phyloP scores from a whole-genome alignment of 2,797 vertebrate genomes.

The Ispidina lecontei region DNA sequence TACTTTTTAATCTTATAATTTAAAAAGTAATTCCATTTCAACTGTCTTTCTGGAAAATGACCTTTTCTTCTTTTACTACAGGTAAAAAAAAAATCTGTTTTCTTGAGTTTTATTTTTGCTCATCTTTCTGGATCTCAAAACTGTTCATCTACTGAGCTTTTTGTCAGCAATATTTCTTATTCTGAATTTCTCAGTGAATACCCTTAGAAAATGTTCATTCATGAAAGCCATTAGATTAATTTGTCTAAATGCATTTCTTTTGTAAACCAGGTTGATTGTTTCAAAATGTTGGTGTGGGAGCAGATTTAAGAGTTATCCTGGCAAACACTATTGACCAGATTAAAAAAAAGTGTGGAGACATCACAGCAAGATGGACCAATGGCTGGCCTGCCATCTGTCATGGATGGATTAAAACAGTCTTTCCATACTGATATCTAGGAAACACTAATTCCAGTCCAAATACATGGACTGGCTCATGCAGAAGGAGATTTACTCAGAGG shows the following conservation, averaged over 20 bases:
- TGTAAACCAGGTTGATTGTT: conserved; percentile 74
- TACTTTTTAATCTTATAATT: conserved; percentile 76
- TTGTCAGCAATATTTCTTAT: conserved; percentile 76
- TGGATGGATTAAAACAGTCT: neutral
- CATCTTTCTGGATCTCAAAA: conserved; percentile 63
- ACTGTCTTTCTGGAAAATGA: conserved; percentile 68
- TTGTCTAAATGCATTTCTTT: conserved; percentile 79
- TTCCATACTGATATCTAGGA: neutral
- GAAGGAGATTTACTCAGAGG: neutral
- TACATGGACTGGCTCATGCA: neutral
- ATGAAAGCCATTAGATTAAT: conserved; percentile 71
- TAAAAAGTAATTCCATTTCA: conserved; percentile 78
- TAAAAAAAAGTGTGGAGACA: conserved; percentile 38
- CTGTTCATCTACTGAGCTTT: conserved; percentile 61
- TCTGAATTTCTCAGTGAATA: conserved; percentile 63
- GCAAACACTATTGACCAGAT: conserved; percentile 56
- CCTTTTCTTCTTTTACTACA: conserved; percentile 74
- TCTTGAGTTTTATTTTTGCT: conserved; percentile 60
- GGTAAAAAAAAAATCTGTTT: conserved; percentile 54
- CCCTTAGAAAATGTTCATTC: conserved; percentile 64
- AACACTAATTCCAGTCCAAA: neutral
- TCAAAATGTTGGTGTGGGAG: conserved; percentile 74
- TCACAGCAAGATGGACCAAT: conserved; percentile 30
- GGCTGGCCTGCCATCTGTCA: conserved; percentile 6
- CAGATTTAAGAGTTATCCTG: conserved; percentile 59